Evolutionary conservation across 2,888 invertebrate genomes (phyloP), one percentile per base, ranked within the genome.

Genomic region (Sinelater perroti): DNA sequence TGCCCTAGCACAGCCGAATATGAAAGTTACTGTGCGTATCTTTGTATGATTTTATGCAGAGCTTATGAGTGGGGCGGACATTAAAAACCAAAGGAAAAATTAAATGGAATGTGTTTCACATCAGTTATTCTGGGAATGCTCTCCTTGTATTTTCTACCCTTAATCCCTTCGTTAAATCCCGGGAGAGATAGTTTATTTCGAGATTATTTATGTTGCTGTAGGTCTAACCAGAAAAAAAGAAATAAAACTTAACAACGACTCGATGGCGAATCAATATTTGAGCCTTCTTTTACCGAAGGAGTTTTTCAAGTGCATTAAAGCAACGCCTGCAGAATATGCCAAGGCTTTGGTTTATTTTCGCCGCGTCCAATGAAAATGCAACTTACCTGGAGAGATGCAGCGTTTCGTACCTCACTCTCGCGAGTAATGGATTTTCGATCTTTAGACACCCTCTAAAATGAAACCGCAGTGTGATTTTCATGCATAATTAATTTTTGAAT

Each of bases 21-120:
- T 40, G 40, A 40, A 40, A 24, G 21, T 40, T 24, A 40, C 21
- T 24, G 40, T 24, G 40, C 40, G 21, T 40, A 40, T 24, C 21
- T 40, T 40, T 40, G 40, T 40, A 40, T 40, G 24, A 21, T 24
- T 40, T 40, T 40, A 40, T 40, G 40, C 40, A 40, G 24, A 40
- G 24, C 20, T 40, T 40, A 40, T n/a, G n/a, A 40, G 40, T 24
- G 14, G 24, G 8, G 13, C 40, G 40, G 24, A 40, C 24, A 21
- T 24, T 21, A 14, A 24, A 21, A 40, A 40, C 21, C 24, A 40
- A 24, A 40, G 40, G 24, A 40, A 40, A 40, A 38, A 3, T n/a
- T 21, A n/a, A 40, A 24, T 24, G 13, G 40, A 24, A 24, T 40
- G 24, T 40, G 40, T 40, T 40, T 8, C 24, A 20, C 24, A 16